Base-by-base conservation (phyloP, 2,113 vertebrate genomes). In the Mobula birostris region DNA sequence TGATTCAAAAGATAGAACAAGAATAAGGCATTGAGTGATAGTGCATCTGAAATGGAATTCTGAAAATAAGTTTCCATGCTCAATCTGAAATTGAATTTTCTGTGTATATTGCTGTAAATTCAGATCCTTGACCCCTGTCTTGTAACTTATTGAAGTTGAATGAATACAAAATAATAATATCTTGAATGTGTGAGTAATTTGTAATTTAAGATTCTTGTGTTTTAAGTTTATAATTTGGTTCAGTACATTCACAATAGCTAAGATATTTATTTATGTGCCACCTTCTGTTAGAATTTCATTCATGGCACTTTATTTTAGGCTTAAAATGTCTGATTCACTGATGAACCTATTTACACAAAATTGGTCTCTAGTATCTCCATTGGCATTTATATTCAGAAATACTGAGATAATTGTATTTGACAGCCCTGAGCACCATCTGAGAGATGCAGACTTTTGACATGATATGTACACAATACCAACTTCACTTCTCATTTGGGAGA, bases 21-120 rank as follows among this genome's bases (percentile, higher is more conserved):
- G 82, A 85, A 88, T 63, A 63, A 29, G 85, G 85, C 85, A 90
- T 90, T 90, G 85, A 90, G 85, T 90, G 85, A 90, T 90, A 90
- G 27, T 90, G 85, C 85, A 90, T 90, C 85, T 90, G 85, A 68
- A 90, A 90, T 68, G 66, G n/a, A 90, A 90, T 68, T 90, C 85
- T 90, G 85, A 66, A 90, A 32, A 90, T 36, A 87, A n/a, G 63
- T 90, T 66, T 90, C 85, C 85, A 90, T 90, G 85, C 63, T 90
- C 61, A 90, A 90, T 90, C 85, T 90, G 61, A 90, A 90, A 90
- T 32, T 90, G 61, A 90, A 90, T 4, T 32, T 90, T 17, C 82
- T 85, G 24, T 87, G 85, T 90, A 90, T 66, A 61, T 66, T 90
- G 85, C 85, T 88, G 85, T 90, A 90, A 90, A 66, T 90, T 90